Percentiles rank a stretch among this genome's conserved stretches.
These are phyloP conservation scores for Xylophagus ater DNA, from an alignment of 2,888 invertebrate genomes.

Conservation along the genomic window DNA sequence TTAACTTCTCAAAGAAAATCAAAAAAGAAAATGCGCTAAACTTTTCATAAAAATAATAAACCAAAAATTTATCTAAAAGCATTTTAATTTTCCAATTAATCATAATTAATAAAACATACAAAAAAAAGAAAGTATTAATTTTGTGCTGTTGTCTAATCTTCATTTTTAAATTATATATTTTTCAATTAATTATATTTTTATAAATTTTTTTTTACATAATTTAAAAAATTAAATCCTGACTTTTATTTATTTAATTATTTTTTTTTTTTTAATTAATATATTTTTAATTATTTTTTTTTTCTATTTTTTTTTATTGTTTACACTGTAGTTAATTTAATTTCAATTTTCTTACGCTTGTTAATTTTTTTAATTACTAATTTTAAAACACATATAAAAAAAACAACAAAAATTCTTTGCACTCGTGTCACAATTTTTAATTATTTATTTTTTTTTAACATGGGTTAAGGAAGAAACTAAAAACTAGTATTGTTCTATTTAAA, in stretches of 20 bases:
- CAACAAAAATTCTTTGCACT: constrained; percentile 10
- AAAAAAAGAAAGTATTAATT: constrained; percentile 9
- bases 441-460: too few species aligned
- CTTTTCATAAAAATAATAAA: too few species aligned
- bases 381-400: background rate
- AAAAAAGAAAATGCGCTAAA: constrained; percentile 2
- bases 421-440: too few species aligned
- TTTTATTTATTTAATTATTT: too few species aligned
- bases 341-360: constrained; percentile 9
- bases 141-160: constrained; percentile 6
- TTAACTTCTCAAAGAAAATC: background rate
- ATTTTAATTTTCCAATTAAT: too few species aligned
- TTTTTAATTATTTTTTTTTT: constrained; percentile 1
- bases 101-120: constrained; percentile 4
- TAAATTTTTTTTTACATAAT: too few species aligned
- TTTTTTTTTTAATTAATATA: constrained; percentile 1
- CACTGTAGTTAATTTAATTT: constrained; percentile 4
- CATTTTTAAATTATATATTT: constrained; percentile 1
- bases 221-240: too few species aligned
- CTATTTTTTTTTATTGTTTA: constrained; percentile 2
- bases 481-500: too few species aligned
- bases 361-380: constrained; percentile 1
- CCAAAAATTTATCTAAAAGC: too few species aligned
- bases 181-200: too few species aligned
- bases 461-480: too few species aligned